phyloP scores from a whole-genome alignment of 2,888 invertebrate species.

The Acholoe squamosa region DNA sequence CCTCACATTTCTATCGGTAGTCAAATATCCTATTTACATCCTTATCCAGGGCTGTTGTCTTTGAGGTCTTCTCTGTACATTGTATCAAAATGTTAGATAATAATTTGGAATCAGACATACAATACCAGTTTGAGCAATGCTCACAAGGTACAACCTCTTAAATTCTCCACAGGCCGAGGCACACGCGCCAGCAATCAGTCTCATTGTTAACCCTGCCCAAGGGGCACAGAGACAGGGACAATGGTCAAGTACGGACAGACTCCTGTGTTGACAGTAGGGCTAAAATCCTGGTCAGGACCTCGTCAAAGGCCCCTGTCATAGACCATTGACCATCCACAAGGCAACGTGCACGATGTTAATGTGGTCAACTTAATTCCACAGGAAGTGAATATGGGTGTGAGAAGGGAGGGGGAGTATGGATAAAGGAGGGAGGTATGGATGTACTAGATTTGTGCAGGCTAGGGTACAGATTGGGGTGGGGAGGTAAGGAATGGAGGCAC shows the following conservation, averaged over 20 bases:
- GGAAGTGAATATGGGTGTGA: not conserved
- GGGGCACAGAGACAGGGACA: too few relatives aligned
- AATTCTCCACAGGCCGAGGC: not conserved
- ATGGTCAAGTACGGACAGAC: not conserved
- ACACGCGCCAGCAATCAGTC: not conserved
- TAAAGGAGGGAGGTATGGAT: not conserved
- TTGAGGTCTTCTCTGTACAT: too few relatives aligned
- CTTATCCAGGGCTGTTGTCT: not conserved
- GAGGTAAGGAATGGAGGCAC: too few relatives aligned
- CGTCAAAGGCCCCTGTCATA: not conserved
- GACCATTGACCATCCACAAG: conserved; percentile 10
- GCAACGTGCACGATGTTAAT: not conserved
- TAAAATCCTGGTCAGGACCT: not conserved
- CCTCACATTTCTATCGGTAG: not conserved
- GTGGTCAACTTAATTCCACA: not conserved
- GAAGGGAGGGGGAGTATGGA: not conserved
- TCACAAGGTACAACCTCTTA: not conserved
- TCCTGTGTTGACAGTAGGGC: not conserved
- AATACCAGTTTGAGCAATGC: not conserved
- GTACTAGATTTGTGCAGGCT: too few relatives aligned
- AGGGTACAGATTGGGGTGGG: too few relatives aligned
- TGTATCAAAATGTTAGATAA: too few relatives aligned
- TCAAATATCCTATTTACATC: not conserved
- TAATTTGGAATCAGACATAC: too few relatives aligned
- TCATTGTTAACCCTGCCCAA: not conserved